Base-by-base conservation (phyloP, 2,888 invertebrate genomes). In the Xestia sexstrigata region DNA sequence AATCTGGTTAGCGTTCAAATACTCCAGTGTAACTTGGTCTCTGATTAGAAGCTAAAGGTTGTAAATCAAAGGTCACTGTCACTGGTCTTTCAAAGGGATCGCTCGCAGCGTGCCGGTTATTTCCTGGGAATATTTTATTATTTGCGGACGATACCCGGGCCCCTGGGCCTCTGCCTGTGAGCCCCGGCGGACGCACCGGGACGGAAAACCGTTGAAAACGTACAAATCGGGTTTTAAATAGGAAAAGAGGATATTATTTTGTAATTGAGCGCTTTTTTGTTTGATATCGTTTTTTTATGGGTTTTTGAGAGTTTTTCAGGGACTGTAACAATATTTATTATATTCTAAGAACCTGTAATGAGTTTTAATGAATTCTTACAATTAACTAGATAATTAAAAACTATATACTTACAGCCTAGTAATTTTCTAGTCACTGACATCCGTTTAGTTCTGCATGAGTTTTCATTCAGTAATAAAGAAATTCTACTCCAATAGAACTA, bases 81-180 rank as follows among this genome's bases (percentile, higher is more conserved):
- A 13, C 8, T 79, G 78, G 87, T 47, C 62, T 52, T 58, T 69
- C 23, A 30, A 71, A 81, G 30, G 70, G 84, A 86, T 84, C 79
- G 55, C 60, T 86, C 72, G 71, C 69, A 72, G 67, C 75, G 83
- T 75, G 74, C 47, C 30, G 75, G 77, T 78, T 83, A 85, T 87
- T 85, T 88, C 85, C 78, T 81, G 66, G 74, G 74, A 80, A 85
- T 81, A 84, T 82, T 88, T 87, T 87, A 85, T 88, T 87, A 88
- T 84, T 78, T 81, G 87, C 65, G 83, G 79, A 82, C 69, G 80
- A 79, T 67, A 71, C 62, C 65, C 65, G 35, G 47, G 35, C 39
- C 35, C 47, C 45, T 9, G 11, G 35, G 45, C 35, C 26, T 15
- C 39, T 20, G 23, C n/a, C 7, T 9, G 26, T 20, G 35, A 49